A percentile compares a stretch with the other conserved stretches of the same genome.
Evolutionary conservation across 2,888 invertebrate species (phyloP).

Genomic region (Merodon equestris): DNA sequence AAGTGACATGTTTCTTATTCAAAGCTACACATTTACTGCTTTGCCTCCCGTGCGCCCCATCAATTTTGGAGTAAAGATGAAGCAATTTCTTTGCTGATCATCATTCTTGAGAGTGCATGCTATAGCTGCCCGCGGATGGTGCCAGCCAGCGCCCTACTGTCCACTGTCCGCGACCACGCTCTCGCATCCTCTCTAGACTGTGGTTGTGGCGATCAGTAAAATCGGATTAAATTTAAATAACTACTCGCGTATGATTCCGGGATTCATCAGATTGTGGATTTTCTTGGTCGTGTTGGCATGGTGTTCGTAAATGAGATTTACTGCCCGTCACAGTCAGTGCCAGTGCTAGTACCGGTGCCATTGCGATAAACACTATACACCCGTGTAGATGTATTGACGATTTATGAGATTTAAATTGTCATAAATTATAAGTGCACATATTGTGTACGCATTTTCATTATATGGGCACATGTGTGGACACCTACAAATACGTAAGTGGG

Average conservation of each 20-base stretch:
- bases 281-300: conserved; percentile 18
- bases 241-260: conserved; percentile 63
- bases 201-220: conserved; percentile 60
- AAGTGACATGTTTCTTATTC: conserved; percentile 67
- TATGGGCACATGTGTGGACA: too few species aligned
- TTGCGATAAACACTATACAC: conserved; percentile 51
- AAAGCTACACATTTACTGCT: conserved; percentile 64
- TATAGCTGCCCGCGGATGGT: conserved; percentile 17
- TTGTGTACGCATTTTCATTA: conserved; percentile 33
- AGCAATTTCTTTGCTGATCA: conserved; percentile 66
- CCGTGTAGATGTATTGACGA: conserved; percentile 62
- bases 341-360: conserved; percentile 38
- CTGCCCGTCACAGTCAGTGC: conserved; percentile 53
- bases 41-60: conserved; percentile 48
- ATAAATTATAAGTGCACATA: conserved; percentile 61
- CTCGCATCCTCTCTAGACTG: conserved; percentile 44
- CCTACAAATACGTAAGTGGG: too few species aligned
- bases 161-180: conserved; percentile 12
- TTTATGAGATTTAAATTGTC: conserved; percentile 66
- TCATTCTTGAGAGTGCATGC: conserved; percentile 51
- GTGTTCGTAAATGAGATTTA: conserved; percentile 55
- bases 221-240: conserved; percentile 69
- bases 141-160: conserved; percentile 59
- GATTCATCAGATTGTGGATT: conserved; percentile 63
- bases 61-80: conserved; percentile 61